Evolutionary conservation across 2,888 invertebrate genomes (phyloP).

Genomic region (Harpalus rufipes): DNA sequence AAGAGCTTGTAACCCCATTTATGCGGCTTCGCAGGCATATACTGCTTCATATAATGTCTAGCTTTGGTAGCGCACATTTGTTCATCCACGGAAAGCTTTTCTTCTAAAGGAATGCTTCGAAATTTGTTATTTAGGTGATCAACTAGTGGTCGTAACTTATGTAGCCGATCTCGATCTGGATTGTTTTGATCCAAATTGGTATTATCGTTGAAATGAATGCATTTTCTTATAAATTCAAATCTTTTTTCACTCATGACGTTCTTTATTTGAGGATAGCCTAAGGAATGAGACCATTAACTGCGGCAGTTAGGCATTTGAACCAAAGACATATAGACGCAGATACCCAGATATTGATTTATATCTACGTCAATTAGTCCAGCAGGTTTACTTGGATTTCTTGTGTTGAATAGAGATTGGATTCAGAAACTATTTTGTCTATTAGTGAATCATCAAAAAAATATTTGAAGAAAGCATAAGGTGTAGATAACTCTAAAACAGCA

Average conservation of each 20-base stretch:
- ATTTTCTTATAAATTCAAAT: slow-evolving; percentile 69
- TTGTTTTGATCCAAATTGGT: slow-evolving; percentile 45
- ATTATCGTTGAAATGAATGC: slow-evolving; percentile 71
- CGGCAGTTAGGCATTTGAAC: slow-evolving; percentile 63
- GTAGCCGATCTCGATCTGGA: slow-evolving; percentile 68
- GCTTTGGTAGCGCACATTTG: too few species aligned
- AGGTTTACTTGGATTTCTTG: slow-evolving; percentile 62
- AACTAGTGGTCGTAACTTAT: too few species aligned
- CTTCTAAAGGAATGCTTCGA: too few species aligned
- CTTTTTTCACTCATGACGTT: slow-evolving; percentile 70
- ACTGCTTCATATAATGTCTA: too few species aligned
- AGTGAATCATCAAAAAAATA: slow-evolving; percentile 56
- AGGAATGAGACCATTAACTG: slow-evolving; percentile 69
- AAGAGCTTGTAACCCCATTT: slow-evolving; percentile 73
- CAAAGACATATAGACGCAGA: slow-evolving; percentile 70
- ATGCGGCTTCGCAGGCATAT: slow-evolving; percentile 72
- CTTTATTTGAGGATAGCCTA: slow-evolving; percentile 69
- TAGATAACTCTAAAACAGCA: slow-evolving; percentile 30
- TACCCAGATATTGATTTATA: slow-evolving; percentile 68
- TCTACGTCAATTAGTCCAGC: slow-evolving; percentile 22
- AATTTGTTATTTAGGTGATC: too few species aligned
- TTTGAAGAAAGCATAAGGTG: slow-evolving; percentile 67
- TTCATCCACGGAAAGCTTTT: too few species aligned
- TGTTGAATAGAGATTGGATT: slow-evolving; percentile 63
- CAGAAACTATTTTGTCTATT: slow-evolving; percentile 58